Percentiles rank a stretch among this genome's conserved stretches.
These are phyloP conservation scores for Gila orcuttii DNA, from an alignment of 2,113 vertebrate genomes.

Conservation along the genomic window DNA sequence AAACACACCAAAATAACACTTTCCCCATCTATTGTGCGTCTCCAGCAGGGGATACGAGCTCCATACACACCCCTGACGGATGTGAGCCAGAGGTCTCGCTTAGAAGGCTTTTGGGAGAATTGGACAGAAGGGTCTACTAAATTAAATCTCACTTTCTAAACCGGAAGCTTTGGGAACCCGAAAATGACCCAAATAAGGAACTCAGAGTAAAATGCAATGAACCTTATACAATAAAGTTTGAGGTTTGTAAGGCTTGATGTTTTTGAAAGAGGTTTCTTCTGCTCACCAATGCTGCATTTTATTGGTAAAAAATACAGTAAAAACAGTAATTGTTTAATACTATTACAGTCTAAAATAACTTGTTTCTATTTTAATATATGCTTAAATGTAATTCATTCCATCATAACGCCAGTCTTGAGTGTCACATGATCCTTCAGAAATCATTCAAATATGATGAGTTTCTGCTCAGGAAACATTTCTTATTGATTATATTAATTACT, in stretches of 20 bases:
- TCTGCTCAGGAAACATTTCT: not conserved
- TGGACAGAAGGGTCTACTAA: slow-evolving; percentile 63
- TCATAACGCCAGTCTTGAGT: not conserved
- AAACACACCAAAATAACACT: slow-evolving; percentile 55
- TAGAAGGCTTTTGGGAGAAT: slow-evolving; percentile 57
- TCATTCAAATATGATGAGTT: not conserved
- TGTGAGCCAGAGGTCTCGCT: slow-evolving; percentile 53
- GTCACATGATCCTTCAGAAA: not conserved
- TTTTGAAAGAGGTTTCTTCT: not conserved
- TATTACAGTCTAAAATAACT: not conserved
- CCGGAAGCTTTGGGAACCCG: not conserved
- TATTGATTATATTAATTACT: no score
- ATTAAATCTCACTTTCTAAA: slow-evolving; percentile 62
- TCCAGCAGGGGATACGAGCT: slow-evolving; percentile 66
- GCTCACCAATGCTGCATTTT: not conserved
- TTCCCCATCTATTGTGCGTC: slow-evolving; percentile 66
- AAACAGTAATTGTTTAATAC: not conserved
- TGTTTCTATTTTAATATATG: not conserved
- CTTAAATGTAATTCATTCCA: not conserved
- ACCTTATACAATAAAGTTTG: not conserved
- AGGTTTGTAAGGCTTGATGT: not conserved
- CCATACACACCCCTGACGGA: slow-evolving; percentile 70
- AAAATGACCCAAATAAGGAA: not conserved
- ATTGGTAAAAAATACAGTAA: not conserved
- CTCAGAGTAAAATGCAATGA: not conserved